Percentiles rank a stretch among this genome's conserved stretches.
Evolutionary conservation across 2,888 invertebrate genomes (phyloP).

Genomic region (Vesta saturnalis): DNA sequence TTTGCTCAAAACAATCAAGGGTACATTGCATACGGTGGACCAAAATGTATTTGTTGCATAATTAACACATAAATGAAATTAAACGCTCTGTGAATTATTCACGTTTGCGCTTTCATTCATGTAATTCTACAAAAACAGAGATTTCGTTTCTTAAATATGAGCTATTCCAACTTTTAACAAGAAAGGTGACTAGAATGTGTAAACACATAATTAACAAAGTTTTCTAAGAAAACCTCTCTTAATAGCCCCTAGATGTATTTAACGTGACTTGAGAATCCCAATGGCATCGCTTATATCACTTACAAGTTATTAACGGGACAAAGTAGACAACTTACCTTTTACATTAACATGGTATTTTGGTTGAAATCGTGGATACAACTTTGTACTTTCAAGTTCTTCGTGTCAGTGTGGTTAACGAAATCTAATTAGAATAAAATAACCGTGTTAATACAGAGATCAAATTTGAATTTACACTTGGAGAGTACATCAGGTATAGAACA

Average conservation of each 20-base stretch:
- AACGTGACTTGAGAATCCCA: constrained; percentile 58
- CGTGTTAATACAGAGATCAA: constrained; percentile 9
- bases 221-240: constrained; percentile 51
- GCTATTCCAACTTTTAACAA: background rate
- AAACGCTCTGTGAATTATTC: background rate
- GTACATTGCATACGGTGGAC: too few species aligned
- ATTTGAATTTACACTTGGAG: constrained; percentile 26
- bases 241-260: constrained; percentile 54
- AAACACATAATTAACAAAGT: constrained; percentile 58
- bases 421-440: background rate
- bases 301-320: constrained; percentile 51
- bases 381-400: background rate
- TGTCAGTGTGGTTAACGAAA: background rate
- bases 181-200: constrained; percentile 45
- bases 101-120: background rate
- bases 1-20: too few species aligned
- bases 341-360: constrained; percentile 27
- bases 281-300: constrained; percentile 61
- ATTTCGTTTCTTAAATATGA: constrained; percentile 3
- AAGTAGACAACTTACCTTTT: constrained; percentile 28
- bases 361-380: background rate
- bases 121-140: background rate
- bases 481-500: constrained; percentile 27
- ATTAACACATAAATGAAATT: too few species aligned
- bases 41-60: too few species aligned